Conservation (phyloP, 1,140 invertebrate species). For the Eubasilissa regina region DNA sequence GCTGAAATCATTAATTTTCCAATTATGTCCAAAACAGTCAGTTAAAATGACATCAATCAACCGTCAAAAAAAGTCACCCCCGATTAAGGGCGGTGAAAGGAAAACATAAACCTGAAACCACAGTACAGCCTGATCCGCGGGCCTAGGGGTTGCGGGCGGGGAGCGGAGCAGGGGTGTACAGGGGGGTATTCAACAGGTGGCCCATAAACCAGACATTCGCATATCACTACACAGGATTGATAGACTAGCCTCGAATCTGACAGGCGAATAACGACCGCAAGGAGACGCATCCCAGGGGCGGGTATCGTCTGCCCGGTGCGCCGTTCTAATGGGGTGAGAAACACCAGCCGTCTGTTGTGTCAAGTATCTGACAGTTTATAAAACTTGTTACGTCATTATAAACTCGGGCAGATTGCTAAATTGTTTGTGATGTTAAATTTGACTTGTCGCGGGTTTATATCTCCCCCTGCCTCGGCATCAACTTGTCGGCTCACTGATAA, state of each 20-base stretch:
- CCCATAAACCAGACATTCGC: conserved; percentile 60
- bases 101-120: conserved; percentile 27
- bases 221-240: conserved; percentile 59
- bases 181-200: conserved; percentile 55
- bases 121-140: neutral
- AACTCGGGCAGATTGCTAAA: conserved; percentile 56
- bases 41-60: conserved; percentile 28
- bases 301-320: neutral
- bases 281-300: conserved; percentile 36
- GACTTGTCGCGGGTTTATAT: conserved; percentile 53
- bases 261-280: conserved; percentile 41
- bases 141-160: neutral
- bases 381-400: conserved; percentile 59
- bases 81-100: conserved; percentile 23
- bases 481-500: conserved; percentile 40
- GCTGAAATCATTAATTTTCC: too few species aligned
- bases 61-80: conserved; percentile 24
- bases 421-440: conserved; percentile 58
- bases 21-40: too few species aligned
- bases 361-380: conserved; percentile 58
- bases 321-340: conserved; percentile 52
- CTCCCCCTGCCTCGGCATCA: conserved; percentile 31
- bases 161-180: conserved; percentile 22
- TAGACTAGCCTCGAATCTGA: conserved; percentile 50
- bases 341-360: conserved; percentile 52